Evolutionary conservation across 2,113 vertebrate genomes (phyloP).

Genomic region (Trochalopteron elliotii): DNA sequence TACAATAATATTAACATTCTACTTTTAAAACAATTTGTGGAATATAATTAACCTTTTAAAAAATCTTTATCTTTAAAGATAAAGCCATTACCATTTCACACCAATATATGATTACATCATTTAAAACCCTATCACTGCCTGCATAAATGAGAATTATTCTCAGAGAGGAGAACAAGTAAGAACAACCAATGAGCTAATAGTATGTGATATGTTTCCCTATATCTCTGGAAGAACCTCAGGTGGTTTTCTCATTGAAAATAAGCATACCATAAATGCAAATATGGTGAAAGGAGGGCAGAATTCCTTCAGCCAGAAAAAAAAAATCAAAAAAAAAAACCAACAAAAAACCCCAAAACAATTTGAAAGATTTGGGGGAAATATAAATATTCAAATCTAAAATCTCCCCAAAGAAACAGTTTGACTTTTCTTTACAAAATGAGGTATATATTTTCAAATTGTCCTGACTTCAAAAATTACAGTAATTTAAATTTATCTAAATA

Average conservation of each 20-base stretch:
- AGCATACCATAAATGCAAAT: neutral
- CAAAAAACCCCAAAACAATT: neutral
- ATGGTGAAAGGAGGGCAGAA: neutral
- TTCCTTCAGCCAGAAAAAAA: neutral
- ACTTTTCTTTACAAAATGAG: neutral
- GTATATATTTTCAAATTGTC: neutral
- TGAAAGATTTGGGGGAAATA: neutral
- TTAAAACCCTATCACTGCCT: conserved; percentile 23
- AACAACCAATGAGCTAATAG: neutral
- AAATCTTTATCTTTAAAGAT: conserved; percentile 39
- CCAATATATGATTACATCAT: conserved; percentile 34
- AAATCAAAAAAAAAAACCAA: neutral
- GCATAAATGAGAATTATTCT: conserved; percentile 10
- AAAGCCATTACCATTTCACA: conserved; percentile 27
- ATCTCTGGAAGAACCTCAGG: neutral
- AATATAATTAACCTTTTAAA: conserved; percentile 52
- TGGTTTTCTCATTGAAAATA: neutral
- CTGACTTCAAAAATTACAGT: neutral
- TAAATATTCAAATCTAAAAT: neutral
- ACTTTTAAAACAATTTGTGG: conserved; percentile 46
- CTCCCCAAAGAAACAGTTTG: neutral
- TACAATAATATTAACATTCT: conserved; percentile 33
- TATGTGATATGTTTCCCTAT: neutral
- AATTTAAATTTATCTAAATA: neutral
- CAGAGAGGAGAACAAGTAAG: neutral